Conservation (phyloP, 92 coral and sea anemone species). For the Meandrina meandrites region DNA sequence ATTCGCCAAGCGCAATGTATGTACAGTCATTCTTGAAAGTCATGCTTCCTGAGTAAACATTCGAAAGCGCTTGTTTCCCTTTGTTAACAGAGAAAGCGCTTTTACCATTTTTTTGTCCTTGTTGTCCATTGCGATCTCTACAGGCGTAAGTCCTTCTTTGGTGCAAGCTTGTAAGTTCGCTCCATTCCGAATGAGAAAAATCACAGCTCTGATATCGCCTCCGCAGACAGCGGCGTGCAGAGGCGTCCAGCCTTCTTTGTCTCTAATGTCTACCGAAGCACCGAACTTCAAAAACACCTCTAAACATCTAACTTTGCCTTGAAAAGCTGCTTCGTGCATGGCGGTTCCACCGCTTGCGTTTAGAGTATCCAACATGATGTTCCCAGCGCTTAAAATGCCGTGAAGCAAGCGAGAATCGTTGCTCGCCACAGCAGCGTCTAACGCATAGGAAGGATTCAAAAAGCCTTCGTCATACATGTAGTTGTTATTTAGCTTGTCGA, state of each 20-base stretch:
- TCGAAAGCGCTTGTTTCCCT: constrained; percentile 9
- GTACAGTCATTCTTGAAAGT: not conserved
- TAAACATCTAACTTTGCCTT: constrained; percentile 75
- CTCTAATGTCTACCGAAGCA: constrained; percentile 62
- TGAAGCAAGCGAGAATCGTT: constrained; percentile 68
- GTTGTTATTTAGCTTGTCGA: constrained; percentile 16
- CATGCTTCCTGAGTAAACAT: constrained; percentile 6
- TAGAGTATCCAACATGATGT: constrained; percentile 52
- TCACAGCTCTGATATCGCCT: constrained; percentile 70
- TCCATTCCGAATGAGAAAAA: constrained; percentile 61
- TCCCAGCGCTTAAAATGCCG: constrained; percentile 69
- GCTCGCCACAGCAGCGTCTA: constrained; percentile 85
- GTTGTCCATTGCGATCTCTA: constrained; percentile 66
- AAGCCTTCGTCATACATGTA: constrained; percentile 47
- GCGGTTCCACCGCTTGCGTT: constrained; percentile 90
- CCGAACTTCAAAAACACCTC: constrained; percentile 77
- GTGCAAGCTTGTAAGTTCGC: constrained; percentile 65
- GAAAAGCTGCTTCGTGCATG: constrained; percentile 88
- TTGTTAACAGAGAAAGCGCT: constrained; percentile 19
- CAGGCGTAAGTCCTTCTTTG: constrained; percentile 67
- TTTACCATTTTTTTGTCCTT: constrained; percentile 40
- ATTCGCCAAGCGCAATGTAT: not conserved
- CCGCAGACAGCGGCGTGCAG: constrained; percentile 91
- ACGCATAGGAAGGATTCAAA: constrained; percentile 68
- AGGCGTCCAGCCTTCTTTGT: constrained; percentile 90